Conservation (phyloP, 2,113 vertebrate species). For the Uropsilus gracilis region DNA sequence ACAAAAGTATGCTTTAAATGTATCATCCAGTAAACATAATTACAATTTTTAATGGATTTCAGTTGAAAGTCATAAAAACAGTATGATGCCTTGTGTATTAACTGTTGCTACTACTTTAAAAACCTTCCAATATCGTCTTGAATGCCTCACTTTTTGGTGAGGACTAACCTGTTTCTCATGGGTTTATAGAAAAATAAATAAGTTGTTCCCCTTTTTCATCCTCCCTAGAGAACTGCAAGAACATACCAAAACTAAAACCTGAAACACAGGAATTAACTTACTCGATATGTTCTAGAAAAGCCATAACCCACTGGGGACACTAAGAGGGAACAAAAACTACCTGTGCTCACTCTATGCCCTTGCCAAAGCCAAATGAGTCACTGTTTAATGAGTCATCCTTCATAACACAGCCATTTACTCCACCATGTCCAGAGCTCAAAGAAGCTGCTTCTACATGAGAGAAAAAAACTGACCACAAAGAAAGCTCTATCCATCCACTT, state of each 20-base stretch:
- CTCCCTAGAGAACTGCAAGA: not conserved
- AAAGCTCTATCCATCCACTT: not conserved
- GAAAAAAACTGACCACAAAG: not conserved
- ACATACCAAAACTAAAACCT: slow-evolving; percentile 14
- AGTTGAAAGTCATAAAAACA: slow-evolving; percentile 38
- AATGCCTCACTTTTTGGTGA: not conserved
- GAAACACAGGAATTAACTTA: not conserved
- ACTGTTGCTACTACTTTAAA: not conserved
- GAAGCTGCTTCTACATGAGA: not conserved
- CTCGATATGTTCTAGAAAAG: not conserved
- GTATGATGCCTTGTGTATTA: not conserved
- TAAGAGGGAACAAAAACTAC: not conserved
- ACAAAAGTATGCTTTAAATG: not conserved
- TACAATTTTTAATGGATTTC: not conserved
- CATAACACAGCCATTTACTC: not conserved
- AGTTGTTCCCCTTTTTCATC: not conserved
- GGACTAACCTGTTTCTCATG: not conserved
- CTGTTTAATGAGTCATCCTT: not conserved
- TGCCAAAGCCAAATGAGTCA: not conserved
- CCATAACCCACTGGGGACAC: not conserved
- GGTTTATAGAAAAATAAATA: not conserved
- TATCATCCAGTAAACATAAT: not conserved
- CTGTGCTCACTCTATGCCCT: not conserved
- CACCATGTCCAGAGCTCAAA: not conserved
- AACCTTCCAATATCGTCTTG: not conserved